Percentiles rank a stretch among this genome's conserved stretches.
phyloP scores from a whole-genome alignment of 2,113 vertebrate species.

The Genyomyrus donnyi region DNA sequence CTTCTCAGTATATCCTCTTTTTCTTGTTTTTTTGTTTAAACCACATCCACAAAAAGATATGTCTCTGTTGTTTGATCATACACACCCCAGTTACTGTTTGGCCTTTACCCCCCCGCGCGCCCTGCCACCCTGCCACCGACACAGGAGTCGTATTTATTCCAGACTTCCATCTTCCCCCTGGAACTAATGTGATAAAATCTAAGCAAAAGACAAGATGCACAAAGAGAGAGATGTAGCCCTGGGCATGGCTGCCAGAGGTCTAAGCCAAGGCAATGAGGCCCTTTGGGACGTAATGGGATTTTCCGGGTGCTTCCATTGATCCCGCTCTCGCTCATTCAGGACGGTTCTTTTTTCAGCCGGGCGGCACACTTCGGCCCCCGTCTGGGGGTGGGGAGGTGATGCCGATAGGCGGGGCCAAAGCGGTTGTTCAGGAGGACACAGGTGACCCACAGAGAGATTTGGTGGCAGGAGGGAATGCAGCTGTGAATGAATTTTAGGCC shows the following conservation, averaged over 20 bases:
- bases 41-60: slow-evolving; percentile 21
- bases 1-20: slow-evolving; percentile 14
- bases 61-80: slow-evolving; percentile 27
- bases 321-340: slow-evolving; percentile 54
- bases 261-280: slow-evolving; percentile 54
- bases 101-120: background rate
- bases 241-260: slow-evolving; percentile 34
- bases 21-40: slow-evolving; percentile 22
- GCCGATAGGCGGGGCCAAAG: background rate
- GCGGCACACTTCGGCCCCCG: slow-evolving; percentile 57
- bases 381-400: background rate
- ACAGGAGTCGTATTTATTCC: slow-evolving; percentile 42
- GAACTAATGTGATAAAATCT: slow-evolving; percentile 65
- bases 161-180: slow-evolving; percentile 51
- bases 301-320: slow-evolving; percentile 62
- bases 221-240: slow-evolving; percentile 55
- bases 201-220: slow-evolving; percentile 46
- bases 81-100: slow-evolving; percentile 14
- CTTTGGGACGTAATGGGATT: slow-evolving; percentile 64
- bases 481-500: background rate
- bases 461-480: background rate
- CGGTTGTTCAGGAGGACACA: background rate
- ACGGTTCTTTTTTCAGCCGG: slow-evolving; percentile 53
- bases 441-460: background rate
- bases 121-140: slow-evolving; percentile 21